Evolutionary conservation across 2,797 vertebrate genomes (phyloP).

Genomic region (Prunella strophiata): DNA sequence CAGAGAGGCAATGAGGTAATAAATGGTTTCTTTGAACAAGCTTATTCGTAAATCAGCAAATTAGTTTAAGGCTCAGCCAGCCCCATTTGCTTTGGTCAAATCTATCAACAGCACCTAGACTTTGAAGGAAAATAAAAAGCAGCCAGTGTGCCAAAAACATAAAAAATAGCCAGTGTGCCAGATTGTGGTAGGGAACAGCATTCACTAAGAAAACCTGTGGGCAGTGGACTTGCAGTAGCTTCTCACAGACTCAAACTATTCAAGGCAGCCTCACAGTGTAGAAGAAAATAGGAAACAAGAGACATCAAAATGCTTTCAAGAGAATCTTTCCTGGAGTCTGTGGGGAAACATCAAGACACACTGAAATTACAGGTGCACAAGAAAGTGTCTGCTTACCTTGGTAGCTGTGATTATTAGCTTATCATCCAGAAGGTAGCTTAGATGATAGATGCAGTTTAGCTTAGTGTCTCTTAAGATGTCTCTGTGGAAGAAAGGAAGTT

Average conservation of each 20-base stretch:
- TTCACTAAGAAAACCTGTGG: background rate
- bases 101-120: background rate
- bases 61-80: slow-evolving; percentile 9
- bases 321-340: background rate
- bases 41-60: slow-evolving; percentile 52
- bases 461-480: background rate
- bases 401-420: background rate
- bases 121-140: background rate
- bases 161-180: background rate
- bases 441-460: background rate
- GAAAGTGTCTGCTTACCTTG: background rate
- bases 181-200: background rate
- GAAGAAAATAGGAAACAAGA: slow-evolving; percentile 1
- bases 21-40: slow-evolving; percentile 3
- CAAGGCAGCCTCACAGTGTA: background rate
- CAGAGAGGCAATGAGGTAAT: background rate
- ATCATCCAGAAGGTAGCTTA: background rate
- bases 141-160: background rate
- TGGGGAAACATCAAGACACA: background rate
- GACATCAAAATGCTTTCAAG: background rate
- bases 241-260: background rate
- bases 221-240: background rate
- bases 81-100: background rate
- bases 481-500: background rate
- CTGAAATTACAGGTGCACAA: background rate